Percentiles rank a stretch among this genome's conserved stretches.
These are phyloP conservation scores for Anastrepha ludens DNA, from an alignment of 1,140 invertebrate species.

Conservation along the genomic window DNA sequence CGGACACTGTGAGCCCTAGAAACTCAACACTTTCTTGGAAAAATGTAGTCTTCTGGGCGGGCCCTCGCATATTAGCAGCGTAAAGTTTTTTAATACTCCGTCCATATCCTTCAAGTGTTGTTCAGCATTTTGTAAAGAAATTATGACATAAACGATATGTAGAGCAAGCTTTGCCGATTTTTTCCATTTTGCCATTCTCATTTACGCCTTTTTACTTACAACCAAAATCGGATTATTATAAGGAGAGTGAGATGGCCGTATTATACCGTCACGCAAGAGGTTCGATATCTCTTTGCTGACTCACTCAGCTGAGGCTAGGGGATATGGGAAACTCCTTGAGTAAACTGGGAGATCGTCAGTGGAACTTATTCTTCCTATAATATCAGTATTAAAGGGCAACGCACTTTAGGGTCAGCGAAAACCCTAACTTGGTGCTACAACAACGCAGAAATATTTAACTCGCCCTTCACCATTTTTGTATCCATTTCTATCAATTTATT, in stretches of 20 bases:
- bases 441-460: not conserved
- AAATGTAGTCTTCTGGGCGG: not conserved
- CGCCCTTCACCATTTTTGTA: not conserved
- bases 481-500: not conserved
- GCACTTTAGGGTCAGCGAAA: not conserved
- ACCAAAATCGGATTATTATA: not conserved
- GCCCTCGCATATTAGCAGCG: not conserved
- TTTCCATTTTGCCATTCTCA: slow-evolving; percentile 51
- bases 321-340: not conserved
- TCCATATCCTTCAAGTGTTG: too few relatives aligned
- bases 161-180: too few relatives aligned
- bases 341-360: not conserved
- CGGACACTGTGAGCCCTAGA: not conserved
- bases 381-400: too few relatives aligned
- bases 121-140: too few relatives aligned
- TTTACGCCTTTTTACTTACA: slow-evolving; percentile 30
- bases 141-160: too few relatives aligned
- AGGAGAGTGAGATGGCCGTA: too few relatives aligned
- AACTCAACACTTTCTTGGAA: not conserved
- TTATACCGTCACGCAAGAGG: not conserved
- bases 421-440: not conserved
- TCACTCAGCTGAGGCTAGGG: not conserved
- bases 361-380: not conserved
- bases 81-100: too few relatives aligned
- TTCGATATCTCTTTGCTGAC: not conserved